A percentile compares a stretch with the other conserved stretches of the same genome.
Evolutionary conservation across 2,113 vertebrate species (phyloP).

Genomic region (Acanthochromis polyacanthus): DNA sequence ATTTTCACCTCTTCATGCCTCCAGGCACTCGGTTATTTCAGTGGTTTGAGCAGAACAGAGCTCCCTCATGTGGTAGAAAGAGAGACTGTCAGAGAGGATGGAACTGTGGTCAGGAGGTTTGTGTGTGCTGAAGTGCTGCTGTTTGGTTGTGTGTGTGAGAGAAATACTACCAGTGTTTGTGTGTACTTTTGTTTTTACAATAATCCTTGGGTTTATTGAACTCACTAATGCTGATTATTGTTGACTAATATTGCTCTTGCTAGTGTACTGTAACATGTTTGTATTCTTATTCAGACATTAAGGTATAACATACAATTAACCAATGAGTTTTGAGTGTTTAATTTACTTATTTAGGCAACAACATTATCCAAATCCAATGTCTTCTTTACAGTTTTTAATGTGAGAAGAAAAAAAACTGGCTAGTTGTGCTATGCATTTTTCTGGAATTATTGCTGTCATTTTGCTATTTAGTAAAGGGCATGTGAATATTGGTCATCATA

Average conservation of each 20-base stretch:
- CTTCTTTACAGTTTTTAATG: neutral
- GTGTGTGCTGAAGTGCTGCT: constrained; percentile 10
- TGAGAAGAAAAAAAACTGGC: neutral
- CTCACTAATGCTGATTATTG: constrained; percentile 14
- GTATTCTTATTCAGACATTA: too few species aligned
- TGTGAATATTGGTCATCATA: too few species aligned
- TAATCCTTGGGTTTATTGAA: neutral
- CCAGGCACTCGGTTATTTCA: constrained; percentile 89
- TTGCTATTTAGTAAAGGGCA: too few species aligned
- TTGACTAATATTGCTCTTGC: neutral
- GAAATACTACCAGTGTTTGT: neutral
- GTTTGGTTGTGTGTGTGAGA: neutral
- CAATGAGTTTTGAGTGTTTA: neutral
- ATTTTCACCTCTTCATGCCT: constrained; percentile 23
- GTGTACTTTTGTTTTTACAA: too few species aligned
- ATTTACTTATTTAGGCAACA: neutral
- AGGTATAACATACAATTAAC: too few species aligned
- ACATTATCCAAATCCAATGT: neutral
- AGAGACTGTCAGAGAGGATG: constrained; percentile 88
- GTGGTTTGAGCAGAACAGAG: constrained; percentile 83
- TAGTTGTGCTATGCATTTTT: neutral
- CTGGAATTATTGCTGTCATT: neutral
- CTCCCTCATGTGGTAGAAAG: constrained; percentile 89
- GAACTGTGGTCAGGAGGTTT: constrained; percentile 94
- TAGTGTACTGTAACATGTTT: neutral